Evolutionary conservation across 2,888 invertebrate genomes (phyloP), one percentile per base, ranked within the genome.

Genomic region (Leucophenga maculata): DNA sequence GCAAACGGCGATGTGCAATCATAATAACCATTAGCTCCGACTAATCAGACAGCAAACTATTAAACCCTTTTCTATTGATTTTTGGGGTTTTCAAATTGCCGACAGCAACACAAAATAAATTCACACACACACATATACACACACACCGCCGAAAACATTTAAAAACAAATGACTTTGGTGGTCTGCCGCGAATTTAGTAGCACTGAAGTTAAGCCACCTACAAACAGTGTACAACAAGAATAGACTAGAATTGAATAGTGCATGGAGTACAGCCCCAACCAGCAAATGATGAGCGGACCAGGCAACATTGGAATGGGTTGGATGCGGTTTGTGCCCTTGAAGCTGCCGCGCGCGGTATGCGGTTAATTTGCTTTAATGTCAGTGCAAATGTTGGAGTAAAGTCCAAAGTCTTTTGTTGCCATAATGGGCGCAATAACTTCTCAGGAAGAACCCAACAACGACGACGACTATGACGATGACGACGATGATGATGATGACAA

Each of bases 321-420:
- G 32, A 13, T 14, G 32, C 52, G 54, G 20, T 14, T 44, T 32
- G 65, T 57, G 55, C 20, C n/a, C 22, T 16, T 48, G 46, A 20
- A 39, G 14, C 13, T 46, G 22, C 13, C 26, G 31, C 46, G 62
- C 67, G 67, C 67, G 68, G 55, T 48, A 72, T 85, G 83, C 82
- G 86, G 86, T 86, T 86, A 86, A 86, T 86, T 86, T 85, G 85
- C 78, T 84, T 85, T 82, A 86, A 85, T 84, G 83, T 80, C 72
- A 79, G 77, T 76, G 76, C 78, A 77, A 84, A 84, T 77, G 76
- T 75, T 71, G 72, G 69, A 72, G 74, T 69, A 72, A 75, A 77
- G 76, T 74, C 75, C 77, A 73, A 76, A 75, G 73, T 71, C 74
- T 71, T 72, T 70, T 68, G 67, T 64, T 50, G 66, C 55, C 70